phyloP scores from a whole-genome alignment of 1,140 invertebrate genomes.

The Trypoxylus dichotomus region DNA sequence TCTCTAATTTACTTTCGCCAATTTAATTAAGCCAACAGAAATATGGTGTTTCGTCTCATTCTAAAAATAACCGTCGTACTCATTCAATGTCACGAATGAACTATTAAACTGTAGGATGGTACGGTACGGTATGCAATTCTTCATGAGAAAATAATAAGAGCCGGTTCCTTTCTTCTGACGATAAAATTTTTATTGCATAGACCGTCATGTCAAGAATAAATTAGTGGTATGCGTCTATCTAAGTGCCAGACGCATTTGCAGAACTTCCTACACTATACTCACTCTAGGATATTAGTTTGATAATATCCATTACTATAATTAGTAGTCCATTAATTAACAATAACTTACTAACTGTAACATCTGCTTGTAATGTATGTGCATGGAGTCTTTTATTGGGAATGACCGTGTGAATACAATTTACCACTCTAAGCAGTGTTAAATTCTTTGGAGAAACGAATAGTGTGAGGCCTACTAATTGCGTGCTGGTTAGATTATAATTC shows the following conservation, averaged over 20 bases:
- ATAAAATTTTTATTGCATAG: background rate
- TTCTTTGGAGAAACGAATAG: too few relatives aligned
- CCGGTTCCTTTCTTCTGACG: background rate
- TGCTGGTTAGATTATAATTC: too few relatives aligned
- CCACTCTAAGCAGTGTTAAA: too few relatives aligned
- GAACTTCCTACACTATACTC: too few relatives aligned
- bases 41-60: constrained; percentile 32
- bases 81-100: constrained; percentile 21
- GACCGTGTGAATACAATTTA: too few relatives aligned
- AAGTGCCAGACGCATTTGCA: too few relatives aligned
- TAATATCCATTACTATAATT: background rate
- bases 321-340: too few relatives aligned
- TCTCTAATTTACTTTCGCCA: constrained; percentile 37
- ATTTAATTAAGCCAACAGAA: constrained; percentile 37
- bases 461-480: too few relatives aligned
- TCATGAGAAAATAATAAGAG: background rate
- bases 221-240: background rate
- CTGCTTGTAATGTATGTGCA: too few relatives aligned
- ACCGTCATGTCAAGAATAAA: background rate
- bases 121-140: background rate
- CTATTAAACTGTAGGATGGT: background rate
- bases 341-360: too few relatives aligned
- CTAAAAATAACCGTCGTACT: constrained; percentile 24
- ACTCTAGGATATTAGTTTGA: background rate
- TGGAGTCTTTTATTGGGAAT: too few relatives aligned